Evolutionary conservation across 2,113 vertebrate species (phyloP).

Genomic region (Syngnathus typhle): DNA sequence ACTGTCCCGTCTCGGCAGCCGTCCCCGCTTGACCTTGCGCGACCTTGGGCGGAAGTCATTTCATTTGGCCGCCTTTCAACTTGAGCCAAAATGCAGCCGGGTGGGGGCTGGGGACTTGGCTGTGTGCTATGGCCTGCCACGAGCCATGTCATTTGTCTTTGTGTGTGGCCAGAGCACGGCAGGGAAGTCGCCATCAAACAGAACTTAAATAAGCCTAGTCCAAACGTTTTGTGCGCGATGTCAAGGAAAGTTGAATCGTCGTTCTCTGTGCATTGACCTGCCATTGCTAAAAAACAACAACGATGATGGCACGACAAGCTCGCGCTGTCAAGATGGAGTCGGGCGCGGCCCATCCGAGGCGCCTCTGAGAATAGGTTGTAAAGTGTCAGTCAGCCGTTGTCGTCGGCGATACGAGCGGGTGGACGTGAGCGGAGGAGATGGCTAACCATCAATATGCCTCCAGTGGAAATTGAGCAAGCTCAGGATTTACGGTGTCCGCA

Average conservation of each 20-base stretch:
- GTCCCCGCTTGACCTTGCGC: slow-evolving; percentile 67
- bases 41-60: slow-evolving; percentile 71
- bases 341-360: slow-evolving; percentile 3
- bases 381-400: slow-evolving; percentile 61
- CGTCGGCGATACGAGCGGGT: slow-evolving; percentile 58
- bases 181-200: neutral
- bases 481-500: slow-evolving; percentile 64
- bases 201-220: neutral
- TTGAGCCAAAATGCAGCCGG: slow-evolving; percentile 47
- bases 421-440: slow-evolving; percentile 64
- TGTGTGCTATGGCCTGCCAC: slow-evolving; percentile 58
- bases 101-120: slow-evolving; percentile 20
- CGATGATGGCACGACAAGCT: slow-evolving; percentile 46
- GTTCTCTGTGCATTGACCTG: slow-evolving; percentile 14
- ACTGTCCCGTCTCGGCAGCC: slow-evolving; percentile 39
- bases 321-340: slow-evolving; percentile 17
- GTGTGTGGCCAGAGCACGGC: too few species aligned
- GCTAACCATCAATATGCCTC: slow-evolving; percentile 67
- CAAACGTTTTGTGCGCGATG: neutral
- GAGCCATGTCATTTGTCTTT: slow-evolving; percentile 28
- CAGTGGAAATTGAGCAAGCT: slow-evolving; percentile 68
- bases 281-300: slow-evolving; percentile 25
- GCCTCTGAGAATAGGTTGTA: slow-evolving; percentile 54
- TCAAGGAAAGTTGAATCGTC: neutral
- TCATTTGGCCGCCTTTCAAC: slow-evolving; percentile 69